Base-by-base conservation (phyloP, 1,140 invertebrate species). In the Teleopsis dalmanni region DNA sequence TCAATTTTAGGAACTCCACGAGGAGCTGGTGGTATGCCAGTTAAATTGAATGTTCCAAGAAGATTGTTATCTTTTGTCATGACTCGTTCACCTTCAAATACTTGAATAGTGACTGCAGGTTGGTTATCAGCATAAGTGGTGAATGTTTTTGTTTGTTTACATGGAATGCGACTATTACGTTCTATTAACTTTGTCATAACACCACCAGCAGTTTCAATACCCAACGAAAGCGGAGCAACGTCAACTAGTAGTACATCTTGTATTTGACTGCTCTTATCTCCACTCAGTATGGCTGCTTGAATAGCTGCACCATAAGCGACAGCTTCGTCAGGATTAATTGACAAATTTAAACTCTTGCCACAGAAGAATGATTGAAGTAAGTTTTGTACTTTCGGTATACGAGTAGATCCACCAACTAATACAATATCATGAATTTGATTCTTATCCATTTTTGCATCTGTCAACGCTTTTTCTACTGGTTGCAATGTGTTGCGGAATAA, bases 21-120 rank as follows among this genome's bases (percentile, higher is more conserved):
- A 0, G 87, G 87, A 18, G 86, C 87, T 22, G 86, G 85, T 7
- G 87, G 85, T 51, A 91, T 89, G 9, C 86, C 86, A 1, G 79
- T 81, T 35, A 92, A 70, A 56, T 87, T 81, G 58, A 90, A 89
- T 50, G 79, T 85, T 36, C 87, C 87, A 27, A 90, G 68, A 3
- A 85, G 59, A 61, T 88, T 85, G 68, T 87, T 86, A 57, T 86
- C 81, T 58, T 79, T 81, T 4, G 83, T 85, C 77, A 85, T 83
- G 4, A 79, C 78, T 43, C 82, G 69, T 62, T 84, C 81, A 27
- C 81, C 82, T 73, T 84, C 81, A 55, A 74, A 83, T 13, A 81
- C 79, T 58, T 83, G 79, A 50, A 84, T 80, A 14, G 75, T 76
- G 1, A 87, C 83, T 10, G 74, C 81, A 7, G 81, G 76, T 64